Percentiles rank a stretch among this genome's conserved stretches.
Evolutionary conservation across 2,888 invertebrate genomes (phyloP).

Genomic region (Caenorhabditis zanzibari): DNA sequence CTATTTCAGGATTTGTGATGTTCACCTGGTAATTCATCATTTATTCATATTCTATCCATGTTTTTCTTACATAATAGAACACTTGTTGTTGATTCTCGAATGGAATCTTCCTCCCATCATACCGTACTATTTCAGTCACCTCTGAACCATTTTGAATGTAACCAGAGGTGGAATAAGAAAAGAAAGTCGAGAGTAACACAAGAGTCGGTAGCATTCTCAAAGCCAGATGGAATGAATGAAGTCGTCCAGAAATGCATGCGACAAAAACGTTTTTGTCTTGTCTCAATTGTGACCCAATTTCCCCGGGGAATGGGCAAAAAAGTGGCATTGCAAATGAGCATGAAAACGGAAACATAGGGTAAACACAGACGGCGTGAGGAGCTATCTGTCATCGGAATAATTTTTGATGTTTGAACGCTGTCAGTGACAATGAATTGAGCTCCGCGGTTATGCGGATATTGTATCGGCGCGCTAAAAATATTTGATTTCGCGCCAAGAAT

Average conservation of each 20-base stretch:
- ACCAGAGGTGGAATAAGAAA: not conserved
- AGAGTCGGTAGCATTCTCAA: conserved; percentile 23
- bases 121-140: conserved; percentile 34
- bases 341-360: conserved; percentile 24
- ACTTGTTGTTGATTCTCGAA: conserved; percentile 46
- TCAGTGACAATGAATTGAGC: not conserved
- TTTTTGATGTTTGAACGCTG: not conserved
- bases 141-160: not conserved
- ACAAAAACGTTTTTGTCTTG: conserved; percentile 55
- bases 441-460: too few species aligned
- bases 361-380: not conserved
- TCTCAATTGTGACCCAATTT: conserved; percentile 59
- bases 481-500: too few species aligned
- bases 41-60: not conserved
- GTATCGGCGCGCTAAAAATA: too few species aligned
- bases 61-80: conserved; percentile 44
- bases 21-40: conserved; percentile 39
- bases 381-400: not conserved
- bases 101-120: conserved; percentile 52
- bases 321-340: conserved; percentile 57
- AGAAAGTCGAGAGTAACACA: conserved; percentile 6
- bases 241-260: conserved; percentile 45
- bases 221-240: conserved; percentile 47
- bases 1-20: conserved; percentile 46
- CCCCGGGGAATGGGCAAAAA: conserved; percentile 48